Evolutionary conservation across 2,797 vertebrate genomes (phyloP).

Genomic region (Hydrophis major): DNA sequence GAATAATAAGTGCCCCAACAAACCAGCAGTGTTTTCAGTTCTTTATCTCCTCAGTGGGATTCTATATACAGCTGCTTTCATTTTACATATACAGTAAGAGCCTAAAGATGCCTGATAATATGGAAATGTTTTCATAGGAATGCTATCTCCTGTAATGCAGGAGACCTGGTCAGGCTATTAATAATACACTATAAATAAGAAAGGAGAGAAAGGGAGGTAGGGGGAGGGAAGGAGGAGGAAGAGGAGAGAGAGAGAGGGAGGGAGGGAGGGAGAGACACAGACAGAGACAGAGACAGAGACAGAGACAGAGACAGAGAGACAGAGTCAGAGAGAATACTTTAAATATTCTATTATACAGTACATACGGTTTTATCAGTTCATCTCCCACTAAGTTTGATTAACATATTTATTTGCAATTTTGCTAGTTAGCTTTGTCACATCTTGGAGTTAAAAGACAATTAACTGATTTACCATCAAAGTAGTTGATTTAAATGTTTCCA

Average conservation of each 20-base stretch:
- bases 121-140: background rate
- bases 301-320: no score
- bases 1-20: background rate
- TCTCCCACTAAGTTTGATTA: background rate
- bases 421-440: background rate
- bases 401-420: slow-evolving; percentile 13
- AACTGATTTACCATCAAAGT: background rate
- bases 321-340: background rate
- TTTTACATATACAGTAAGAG: background rate
- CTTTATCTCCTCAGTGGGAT: background rate
- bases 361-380: slow-evolving; percentile 15
- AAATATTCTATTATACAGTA: background rate
- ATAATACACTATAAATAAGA: background rate
- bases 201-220: background rate
- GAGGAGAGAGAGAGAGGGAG: no score
- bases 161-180: background rate
- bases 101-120: background rate
- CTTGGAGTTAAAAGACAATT: background rate
- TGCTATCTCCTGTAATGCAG: background rate
- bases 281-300: no score
- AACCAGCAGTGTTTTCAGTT: background rate
- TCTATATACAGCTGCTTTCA: background rate
- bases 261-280: no score
- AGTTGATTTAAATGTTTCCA: background rate
- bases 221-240: no score